These are phyloP conservation scores for Perdix hodgsoniae DNA, from an alignment of 2,797 vertebrate species.

Conservation along the genomic window DNA sequence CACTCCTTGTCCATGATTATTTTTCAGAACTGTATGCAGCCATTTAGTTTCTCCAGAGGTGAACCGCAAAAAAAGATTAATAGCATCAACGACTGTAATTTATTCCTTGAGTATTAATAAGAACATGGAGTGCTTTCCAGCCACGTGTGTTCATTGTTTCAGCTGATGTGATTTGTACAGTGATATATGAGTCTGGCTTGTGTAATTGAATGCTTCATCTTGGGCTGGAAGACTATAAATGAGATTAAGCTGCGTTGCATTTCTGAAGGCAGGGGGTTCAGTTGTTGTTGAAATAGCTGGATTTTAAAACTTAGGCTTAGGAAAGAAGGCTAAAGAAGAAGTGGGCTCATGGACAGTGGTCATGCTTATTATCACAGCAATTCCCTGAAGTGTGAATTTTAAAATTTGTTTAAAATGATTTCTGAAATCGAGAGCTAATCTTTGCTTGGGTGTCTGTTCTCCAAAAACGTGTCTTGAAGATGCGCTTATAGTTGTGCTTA, in stretches of 20 bases:
- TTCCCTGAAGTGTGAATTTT: slow-evolving; percentile 29
- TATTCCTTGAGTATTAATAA: slow-evolving; percentile 67
- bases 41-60: slow-evolving; percentile 13
- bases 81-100: slow-evolving; percentile 44
- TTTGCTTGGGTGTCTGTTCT: slow-evolving; percentile 20
- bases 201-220: slow-evolving; percentile 41
- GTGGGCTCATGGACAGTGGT: not conserved
- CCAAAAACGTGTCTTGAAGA: not conserved
- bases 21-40: not conserved
- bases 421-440: slow-evolving; percentile 12
- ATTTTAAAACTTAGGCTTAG: slow-evolving; percentile 14
- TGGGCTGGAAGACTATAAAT: slow-evolving; percentile 50
- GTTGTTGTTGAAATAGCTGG: slow-evolving; percentile 12
- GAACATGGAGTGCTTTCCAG: slow-evolving; percentile 60
- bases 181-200: slow-evolving; percentile 68
- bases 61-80: slow-evolving; percentile 48
- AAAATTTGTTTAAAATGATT: not conserved
- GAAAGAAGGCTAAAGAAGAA: slow-evolving; percentile 5
- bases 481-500: not conserved
- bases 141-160: slow-evolving; percentile 60
- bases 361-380: slow-evolving; percentile 11
- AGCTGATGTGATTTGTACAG: slow-evolving; percentile 57
- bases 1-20: not conserved
- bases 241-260: slow-evolving; percentile 40
- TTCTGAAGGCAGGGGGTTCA: slow-evolving; percentile 22